Base-by-base conservation (phyloP, 1,140 invertebrate species). In the Chymomyza costata region DNA sequence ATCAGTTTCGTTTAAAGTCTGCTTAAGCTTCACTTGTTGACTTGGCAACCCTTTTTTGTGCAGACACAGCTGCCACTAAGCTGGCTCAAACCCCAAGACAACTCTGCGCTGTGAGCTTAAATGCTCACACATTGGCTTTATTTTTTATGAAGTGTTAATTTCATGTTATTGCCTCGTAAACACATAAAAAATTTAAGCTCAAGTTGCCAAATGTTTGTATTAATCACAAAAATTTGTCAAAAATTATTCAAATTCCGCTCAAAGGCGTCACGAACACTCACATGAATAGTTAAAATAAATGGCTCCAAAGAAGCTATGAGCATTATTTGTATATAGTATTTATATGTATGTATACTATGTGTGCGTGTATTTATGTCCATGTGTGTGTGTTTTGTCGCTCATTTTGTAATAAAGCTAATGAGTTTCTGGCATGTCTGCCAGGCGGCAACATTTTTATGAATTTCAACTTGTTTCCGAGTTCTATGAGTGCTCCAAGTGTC, bases 211-310 rank as follows among this genome's bases (percentile, higher is more conserved):
- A 78, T 80, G 62, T 43, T 71, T 80, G 71, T 71, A 71, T 56
- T 80, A 80, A 80, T 80, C 73, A 67, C 73, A 64, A n/a, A 5
- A 64, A 80, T 68, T 73, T 78, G 73, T 67, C 67, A 71, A 78
- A n/a, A 78, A 71, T 80, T 78, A 78, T 78, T 78, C 63, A 71
- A 78, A 78, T 71, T 46, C 45, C 56, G 58, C 43, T 51, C 16
- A 25, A 16, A 28, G n/a, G 34, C 2, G 19, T 43, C 30, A 37
- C 50, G 48, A 14, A 34, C 15, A 21, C 34, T 28, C 34, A 55
- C 63, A 78, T 78, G 66, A 71, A 78, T 78, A 80, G 71, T 76
- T 78, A 71, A 71, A 80, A 66, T 54, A 51, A 66, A 71, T 56
- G 38, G 61, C 31, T 6, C 6, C 39, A 55, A 55, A 48, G 31